These are phyloP conservation scores for Priapulus caudatus DNA, from an alignment of 2,888 invertebrate genomes.

Conservation along the genomic window DNA sequence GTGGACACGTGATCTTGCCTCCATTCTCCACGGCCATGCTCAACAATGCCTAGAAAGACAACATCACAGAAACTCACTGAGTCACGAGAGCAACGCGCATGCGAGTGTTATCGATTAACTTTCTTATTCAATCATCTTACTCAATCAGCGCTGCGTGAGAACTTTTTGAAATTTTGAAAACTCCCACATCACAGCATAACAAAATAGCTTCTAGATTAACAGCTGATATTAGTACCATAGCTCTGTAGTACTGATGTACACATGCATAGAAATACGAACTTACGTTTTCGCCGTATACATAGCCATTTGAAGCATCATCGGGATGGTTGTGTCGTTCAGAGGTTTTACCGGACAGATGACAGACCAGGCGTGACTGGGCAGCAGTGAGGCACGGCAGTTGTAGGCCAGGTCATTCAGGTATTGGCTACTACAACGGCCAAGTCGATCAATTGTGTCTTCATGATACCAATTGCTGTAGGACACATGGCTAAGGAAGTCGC, in stretches of 20 bases:
- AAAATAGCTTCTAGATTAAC: no score
- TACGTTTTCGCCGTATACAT: slow-evolving; percentile 88
- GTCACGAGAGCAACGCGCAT: no score
- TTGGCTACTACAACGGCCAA: slow-evolving; percentile 84
- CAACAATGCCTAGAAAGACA: slow-evolving; percentile 78
- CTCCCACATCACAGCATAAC: no score
- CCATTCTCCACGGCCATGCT: slow-evolving; percentile 82
- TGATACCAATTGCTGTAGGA: slow-evolving; percentile 40
- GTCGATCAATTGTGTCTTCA: slow-evolving; percentile 47
- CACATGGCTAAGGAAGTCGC: no score
- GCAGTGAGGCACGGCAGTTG: slow-evolving; percentile 65
- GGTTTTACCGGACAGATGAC: slow-evolving; percentile 72
- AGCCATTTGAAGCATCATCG: slow-evolving; percentile 96
- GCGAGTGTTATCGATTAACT: no score
- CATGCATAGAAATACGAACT: no score
- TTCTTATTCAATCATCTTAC: no score
- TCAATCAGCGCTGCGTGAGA: no score
- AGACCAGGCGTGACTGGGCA: slow-evolving; percentile 87
- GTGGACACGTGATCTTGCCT: slow-evolving; percentile 81
- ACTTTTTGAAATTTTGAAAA: no score
- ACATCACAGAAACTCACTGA: slow-evolving; percentile 18
- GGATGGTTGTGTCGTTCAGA: slow-evolving; percentile 96
- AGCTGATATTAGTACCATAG: no score
- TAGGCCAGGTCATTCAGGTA: slow-evolving; percentile 74
- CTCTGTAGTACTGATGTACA: no score